These are phyloP conservation scores for Scylla paramamosain DNA, from an alignment of 1,140 invertebrate species.

Conservation along the genomic window DNA sequence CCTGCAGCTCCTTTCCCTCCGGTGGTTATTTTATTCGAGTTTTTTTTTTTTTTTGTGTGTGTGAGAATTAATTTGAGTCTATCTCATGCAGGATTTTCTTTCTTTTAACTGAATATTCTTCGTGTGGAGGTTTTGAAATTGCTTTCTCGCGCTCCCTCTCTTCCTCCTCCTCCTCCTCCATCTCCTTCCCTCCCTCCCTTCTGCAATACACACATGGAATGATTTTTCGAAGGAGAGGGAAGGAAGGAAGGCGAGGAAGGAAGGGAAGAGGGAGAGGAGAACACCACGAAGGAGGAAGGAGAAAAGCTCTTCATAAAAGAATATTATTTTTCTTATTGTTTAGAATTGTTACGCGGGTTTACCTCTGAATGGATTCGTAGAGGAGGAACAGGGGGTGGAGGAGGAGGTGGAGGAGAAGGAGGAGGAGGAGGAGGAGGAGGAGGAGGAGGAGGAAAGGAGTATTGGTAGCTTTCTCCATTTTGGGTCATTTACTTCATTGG, in stretches of 20 bases:
- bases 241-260: not conserved
- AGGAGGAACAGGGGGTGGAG: not conserved
- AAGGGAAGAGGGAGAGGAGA: not conserved
- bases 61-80: not conserved
- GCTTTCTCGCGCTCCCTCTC: not conserved
- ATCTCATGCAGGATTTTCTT: not conserved
- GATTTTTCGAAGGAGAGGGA: not conserved
- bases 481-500: constrained; percentile 6
- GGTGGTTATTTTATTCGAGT: too few relatives aligned
- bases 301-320: too few relatives aligned
- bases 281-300: too few relatives aligned
- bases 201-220: not conserved
- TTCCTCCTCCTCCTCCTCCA: not conserved
- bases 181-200: not conserved
- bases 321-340: too few relatives aligned
- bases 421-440: too few relatives aligned
- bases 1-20: too few relatives aligned
- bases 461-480: not conserved
- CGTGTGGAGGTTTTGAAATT: not conserved
- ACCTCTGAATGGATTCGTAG: not conserved
- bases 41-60: too few relatives aligned
- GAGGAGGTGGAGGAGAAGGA: not conserved
- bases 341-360: too few relatives aligned
- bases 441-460: not conserved
- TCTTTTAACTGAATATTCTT: not conserved